These are phyloP conservation scores for Pipa parva DNA, from an alignment of 2,113 vertebrate genomes.

Conservation along the genomic window DNA sequence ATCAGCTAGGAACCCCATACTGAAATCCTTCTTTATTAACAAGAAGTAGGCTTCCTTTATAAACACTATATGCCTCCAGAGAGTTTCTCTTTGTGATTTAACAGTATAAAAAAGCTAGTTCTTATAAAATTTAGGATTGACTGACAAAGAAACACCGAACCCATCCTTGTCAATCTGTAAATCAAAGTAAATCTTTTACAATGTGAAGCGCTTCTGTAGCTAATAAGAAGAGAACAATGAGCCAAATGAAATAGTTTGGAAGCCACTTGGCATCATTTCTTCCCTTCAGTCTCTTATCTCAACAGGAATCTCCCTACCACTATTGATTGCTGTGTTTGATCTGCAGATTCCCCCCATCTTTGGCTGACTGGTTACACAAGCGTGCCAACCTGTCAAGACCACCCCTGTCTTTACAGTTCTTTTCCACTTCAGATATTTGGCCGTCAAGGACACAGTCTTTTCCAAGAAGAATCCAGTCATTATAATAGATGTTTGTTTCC, in stretches of 20 bases:
- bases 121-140: too few species aligned
- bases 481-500: constrained; percentile 24
- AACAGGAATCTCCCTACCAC: neutral
- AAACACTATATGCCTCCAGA: too few species aligned
- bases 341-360: constrained; percentile 9
- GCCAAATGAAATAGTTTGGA: neutral
- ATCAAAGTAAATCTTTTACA: too few species aligned
- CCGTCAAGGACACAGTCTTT: neutral
- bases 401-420: constrained; percentile 10
- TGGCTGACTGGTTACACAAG: constrained; percentile 2
- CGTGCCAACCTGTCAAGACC: constrained; percentile 5
- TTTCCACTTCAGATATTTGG: constrained; percentile 33
- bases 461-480: constrained; percentile 22
- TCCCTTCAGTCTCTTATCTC: neutral
- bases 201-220: too few species aligned
- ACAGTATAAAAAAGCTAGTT: too few species aligned
- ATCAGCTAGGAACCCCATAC: too few species aligned
- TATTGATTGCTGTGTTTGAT: constrained; percentile 22
- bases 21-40: too few species aligned
- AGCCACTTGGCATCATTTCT: neutral
- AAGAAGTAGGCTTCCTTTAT: too few species aligned
- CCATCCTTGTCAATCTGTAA: too few species aligned
- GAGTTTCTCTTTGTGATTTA: too few species aligned
- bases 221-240: too few species aligned
- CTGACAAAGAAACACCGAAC: too few species aligned